Evolutionary conservation across 2,888 invertebrate genomes (phyloP).

Genomic region (Smittia sp.): DNA sequence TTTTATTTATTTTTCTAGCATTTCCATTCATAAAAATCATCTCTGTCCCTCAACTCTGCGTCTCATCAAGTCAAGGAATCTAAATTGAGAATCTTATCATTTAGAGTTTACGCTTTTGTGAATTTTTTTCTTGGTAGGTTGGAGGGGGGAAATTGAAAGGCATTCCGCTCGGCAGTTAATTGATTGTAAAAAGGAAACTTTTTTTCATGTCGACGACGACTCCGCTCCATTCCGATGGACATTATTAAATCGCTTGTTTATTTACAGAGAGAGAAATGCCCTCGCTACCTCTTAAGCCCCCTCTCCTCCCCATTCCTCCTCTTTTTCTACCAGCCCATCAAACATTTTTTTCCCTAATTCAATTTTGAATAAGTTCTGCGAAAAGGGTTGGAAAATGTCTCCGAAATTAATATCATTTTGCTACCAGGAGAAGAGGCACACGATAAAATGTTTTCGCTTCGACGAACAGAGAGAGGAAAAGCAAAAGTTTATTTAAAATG

Average conservation of each 20-base stretch:
- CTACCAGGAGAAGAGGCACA: neutral
- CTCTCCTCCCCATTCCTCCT: neutral
- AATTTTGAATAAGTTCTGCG: conserved; percentile 37
- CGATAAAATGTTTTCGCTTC: neutral
- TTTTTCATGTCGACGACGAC: conserved; percentile 19
- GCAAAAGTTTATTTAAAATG: conserved; percentile 10
- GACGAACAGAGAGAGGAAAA: neutral
- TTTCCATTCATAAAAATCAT: conserved; percentile 31
- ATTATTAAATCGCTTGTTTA: conserved; percentile 39
- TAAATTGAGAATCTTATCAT: conserved; percentile 40
- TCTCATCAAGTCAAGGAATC: conserved; percentile 30
- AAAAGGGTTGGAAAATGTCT: conserved; percentile 39
- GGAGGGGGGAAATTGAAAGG: neutral
- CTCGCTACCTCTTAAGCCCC: neutral
- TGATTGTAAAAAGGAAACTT: conserved; percentile 36
- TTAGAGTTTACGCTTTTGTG: conserved; percentile 38
- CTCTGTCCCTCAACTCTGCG: neutral
- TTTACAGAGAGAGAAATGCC: neutral
- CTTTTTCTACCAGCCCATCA: neutral
- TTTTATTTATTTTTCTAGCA: conserved; percentile 38
- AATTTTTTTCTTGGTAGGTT: neutral
- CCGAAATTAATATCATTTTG: conserved; percentile 38
- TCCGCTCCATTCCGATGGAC: conserved; percentile 26
- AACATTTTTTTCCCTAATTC: conserved; percentile 33
- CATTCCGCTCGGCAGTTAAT: conserved; percentile 27